phyloP scores from a whole-genome alignment of 2,113 vertebrate genomes.

The Sterrhoptilus dennistouni region DNA sequence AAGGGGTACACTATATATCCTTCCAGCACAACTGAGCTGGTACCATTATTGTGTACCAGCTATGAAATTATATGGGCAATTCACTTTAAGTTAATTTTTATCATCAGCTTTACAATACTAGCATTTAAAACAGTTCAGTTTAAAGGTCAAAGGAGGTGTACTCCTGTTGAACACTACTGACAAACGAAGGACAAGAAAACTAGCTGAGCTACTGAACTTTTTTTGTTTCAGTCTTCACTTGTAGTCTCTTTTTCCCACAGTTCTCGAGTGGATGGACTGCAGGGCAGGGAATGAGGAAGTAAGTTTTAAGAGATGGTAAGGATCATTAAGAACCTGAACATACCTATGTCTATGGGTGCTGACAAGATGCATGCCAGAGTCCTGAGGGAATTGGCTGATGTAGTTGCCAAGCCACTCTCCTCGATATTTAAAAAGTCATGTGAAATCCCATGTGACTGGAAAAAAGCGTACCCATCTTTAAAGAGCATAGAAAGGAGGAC shows the following conservation, averaged over 20 bases:
- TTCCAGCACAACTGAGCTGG: background rate
- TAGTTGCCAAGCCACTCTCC: background rate
- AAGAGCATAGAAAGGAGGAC: background rate
- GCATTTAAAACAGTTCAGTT: background rate
- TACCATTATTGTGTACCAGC: background rate
- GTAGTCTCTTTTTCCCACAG: background rate
- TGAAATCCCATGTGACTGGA: background rate
- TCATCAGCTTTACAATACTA: background rate
- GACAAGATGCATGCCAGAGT: background rate
- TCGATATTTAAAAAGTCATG: background rate
- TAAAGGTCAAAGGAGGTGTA: background rate
- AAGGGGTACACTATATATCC: background rate
- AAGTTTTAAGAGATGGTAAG: background rate
- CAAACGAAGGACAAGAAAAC: background rate
- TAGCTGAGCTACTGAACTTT: background rate
- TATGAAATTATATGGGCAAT: background rate
- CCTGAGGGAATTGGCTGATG: background rate
- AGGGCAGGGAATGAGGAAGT: background rate
- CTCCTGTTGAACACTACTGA: accelerated
- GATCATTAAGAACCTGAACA: background rate
- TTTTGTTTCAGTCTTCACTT: background rate
- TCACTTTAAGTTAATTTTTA: background rate
- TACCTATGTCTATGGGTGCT: background rate
- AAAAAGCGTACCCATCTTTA: background rate
- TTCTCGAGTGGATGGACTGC: accelerated